Base-by-base conservation (phyloP, 2,113 vertebrate species). In the Pycnonotus jocosus region DNA sequence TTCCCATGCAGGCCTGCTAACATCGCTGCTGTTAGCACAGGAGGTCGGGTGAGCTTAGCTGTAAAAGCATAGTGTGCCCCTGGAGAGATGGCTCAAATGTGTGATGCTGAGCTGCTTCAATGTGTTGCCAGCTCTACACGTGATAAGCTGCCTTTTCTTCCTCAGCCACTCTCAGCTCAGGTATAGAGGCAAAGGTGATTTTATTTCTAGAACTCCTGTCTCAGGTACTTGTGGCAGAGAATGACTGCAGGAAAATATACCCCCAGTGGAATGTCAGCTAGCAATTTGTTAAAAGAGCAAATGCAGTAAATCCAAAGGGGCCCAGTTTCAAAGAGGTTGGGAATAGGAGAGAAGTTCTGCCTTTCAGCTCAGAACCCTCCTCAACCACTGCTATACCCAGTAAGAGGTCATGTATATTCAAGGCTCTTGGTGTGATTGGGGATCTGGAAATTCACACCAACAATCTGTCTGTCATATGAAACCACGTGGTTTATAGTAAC, bases 381-480 rank as follows among this genome's bases (percentile, higher is more conserved):
- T 66, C 80, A 78, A 12, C 12, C 60, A 60, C 40, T 35, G 25
- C 38, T 78, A 4, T 7, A 68, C 50, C 58, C 71, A 60, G 28
- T 56, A 56, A 90, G 72, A 66, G 1, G 10, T 38, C 33, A 57
- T 3, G 21, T 1, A 0, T 3, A 1, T 70, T 73, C 0, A 1
- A 93, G 35, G 45, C 1, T 69, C 76, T 54, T 47, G 51, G 60
- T 89, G 45, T 1, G 6, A 93, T 24, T 7, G 19, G 47, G 19
- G 69, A 72, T 88, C 84, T 86, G 47, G 83, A 51, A 91, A 48
- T 93, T 95, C 56, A 57, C 57, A 93, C 60, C 56, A 64, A 44
- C 65, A 88, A 20, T 90, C 82, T 92, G 91, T 60, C 91, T 12
- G 1, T 93, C 80, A 48, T 81, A 78, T 65, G 69, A 92, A 92